phyloP scores from a whole-genome alignment of 2,888 invertebrate species.

The Drosophila pullipes region DNA sequence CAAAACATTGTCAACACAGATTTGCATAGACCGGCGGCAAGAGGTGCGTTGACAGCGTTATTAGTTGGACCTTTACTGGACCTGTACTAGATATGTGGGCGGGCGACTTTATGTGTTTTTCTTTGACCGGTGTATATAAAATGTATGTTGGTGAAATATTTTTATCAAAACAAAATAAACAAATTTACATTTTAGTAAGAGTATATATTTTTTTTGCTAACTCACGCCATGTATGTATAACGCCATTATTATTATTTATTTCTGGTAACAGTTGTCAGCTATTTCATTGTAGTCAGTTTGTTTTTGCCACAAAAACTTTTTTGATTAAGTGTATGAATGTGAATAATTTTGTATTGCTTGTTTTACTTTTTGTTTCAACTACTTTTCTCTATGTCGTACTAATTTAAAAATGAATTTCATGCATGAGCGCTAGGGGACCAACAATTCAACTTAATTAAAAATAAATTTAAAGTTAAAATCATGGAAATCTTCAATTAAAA shows the following conservation, averaged over 20 bases:
- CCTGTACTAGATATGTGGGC: slow-evolving; percentile 3
- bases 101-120: slow-evolving; percentile 14
- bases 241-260: slow-evolving; percentile 14
- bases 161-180: slow-evolving; percentile 77
- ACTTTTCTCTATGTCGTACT: slow-evolving; percentile 32
- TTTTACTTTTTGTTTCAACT: slow-evolving; percentile 19
- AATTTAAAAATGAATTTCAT: slow-evolving; percentile 49
- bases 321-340: slow-evolving; percentile 63
- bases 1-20: slow-evolving; percentile 79
- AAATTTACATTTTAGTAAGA: slow-evolving; percentile 70
- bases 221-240: slow-evolving; percentile 12
- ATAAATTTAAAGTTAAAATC: neutral
- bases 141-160: slow-evolving; percentile 66
- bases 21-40: slow-evolving; percentile 63
- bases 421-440: slow-evolving; percentile 29
- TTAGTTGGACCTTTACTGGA: slow-evolving; percentile 57
- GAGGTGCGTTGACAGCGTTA: slow-evolving; percentile 71
- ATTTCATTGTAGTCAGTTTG: slow-evolving; percentile 37
- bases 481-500: neutral
- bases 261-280: slow-evolving; percentile 20
- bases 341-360: slow-evolving; percentile 16
- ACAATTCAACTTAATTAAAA: slow-evolving; percentile 22
- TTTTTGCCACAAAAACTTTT: slow-evolving; percentile 48
- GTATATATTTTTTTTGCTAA: neutral
- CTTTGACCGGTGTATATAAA: slow-evolving; percentile 57